Conservation (phyloP, 2,888 invertebrate genomes). For the Plemyria rubiginata region DNA sequence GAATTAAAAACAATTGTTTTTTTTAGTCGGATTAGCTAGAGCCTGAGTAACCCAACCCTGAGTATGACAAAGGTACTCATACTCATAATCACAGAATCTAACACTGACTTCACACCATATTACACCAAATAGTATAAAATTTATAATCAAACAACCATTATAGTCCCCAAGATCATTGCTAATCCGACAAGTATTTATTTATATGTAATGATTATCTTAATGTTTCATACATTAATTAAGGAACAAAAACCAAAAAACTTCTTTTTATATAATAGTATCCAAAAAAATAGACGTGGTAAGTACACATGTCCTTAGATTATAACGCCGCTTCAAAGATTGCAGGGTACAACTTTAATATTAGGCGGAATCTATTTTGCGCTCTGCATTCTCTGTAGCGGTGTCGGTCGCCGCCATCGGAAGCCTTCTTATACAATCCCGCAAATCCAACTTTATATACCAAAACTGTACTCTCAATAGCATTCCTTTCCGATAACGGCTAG, state of each 20-base stretch:
- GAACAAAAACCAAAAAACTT: constrained; percentile 83
- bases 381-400: constrained; percentile 78
- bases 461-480: constrained; percentile 45
- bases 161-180: constrained; percentile 65
- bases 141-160: constrained; percentile 71
- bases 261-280: constrained; percentile 79
- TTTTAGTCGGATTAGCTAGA: constrained; percentile 69
- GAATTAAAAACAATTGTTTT: constrained; percentile 50
- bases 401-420: constrained; percentile 51
- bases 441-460: constrained; percentile 48
- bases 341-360: constrained; percentile 79
- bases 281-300: constrained; percentile 73
- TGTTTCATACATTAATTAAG: constrained; percentile 82
- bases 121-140: constrained; percentile 76
- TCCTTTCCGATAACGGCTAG: constrained; percentile 59
- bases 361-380: constrained; percentile 81
- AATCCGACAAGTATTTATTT: constrained; percentile 73
- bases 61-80: constrained; percentile 70
- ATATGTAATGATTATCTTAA: constrained; percentile 80
- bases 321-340: constrained; percentile 80
- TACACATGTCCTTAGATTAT: constrained; percentile 68
- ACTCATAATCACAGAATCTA: constrained; percentile 81
- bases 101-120: constrained; percentile 67
- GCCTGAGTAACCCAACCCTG: constrained; percentile 58
- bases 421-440: constrained; percentile 30